These are phyloP conservation scores for Siderastrea radians DNA, from an alignment of 92 coral and sea anemone species.

Conservation along the genomic window DNA sequence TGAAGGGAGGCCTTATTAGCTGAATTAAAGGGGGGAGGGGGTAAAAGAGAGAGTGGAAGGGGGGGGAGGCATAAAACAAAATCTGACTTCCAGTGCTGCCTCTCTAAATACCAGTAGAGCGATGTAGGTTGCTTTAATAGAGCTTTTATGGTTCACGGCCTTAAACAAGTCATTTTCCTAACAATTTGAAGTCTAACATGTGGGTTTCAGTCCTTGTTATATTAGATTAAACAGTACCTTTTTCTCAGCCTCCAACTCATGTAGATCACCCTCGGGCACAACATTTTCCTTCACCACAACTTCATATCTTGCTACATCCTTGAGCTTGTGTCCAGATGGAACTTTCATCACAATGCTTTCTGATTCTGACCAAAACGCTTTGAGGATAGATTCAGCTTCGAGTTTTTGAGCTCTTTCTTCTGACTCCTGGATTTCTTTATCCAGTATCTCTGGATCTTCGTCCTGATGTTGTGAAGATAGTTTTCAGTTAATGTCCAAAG, in stretches of 20 bases:
- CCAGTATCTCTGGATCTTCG: conserved; percentile 69
- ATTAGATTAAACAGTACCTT: conserved; percentile 61
- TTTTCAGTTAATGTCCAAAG: not conserved
- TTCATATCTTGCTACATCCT: conserved; percentile 93
- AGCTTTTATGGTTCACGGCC: no score
- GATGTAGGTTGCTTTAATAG: no score
- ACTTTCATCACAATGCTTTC: conserved; percentile 81
- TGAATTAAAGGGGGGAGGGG: no score
- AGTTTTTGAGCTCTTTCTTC: conserved; percentile 71
- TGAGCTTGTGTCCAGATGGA: conserved; percentile 92
- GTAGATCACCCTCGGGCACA: conserved; percentile 71
- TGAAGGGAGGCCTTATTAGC: no score
- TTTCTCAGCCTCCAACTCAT: conserved; percentile 80
- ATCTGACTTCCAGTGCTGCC: no score
- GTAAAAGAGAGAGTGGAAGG: no score
- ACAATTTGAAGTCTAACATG: no score
- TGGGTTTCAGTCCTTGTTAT: not conserved
- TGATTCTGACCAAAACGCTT: conserved; percentile 88
- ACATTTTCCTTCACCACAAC: conserved; percentile 79
- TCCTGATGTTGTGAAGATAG: conserved; percentile 8
- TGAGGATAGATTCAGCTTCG: conserved; percentile 67
- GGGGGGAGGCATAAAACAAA: no score
- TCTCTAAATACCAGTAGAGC: no score
- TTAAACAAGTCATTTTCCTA: no score
- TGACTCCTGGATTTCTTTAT: conserved; percentile 68